phyloP scores from a whole-genome alignment of 1,140 invertebrate species.

The Leucophenga varia region DNA sequence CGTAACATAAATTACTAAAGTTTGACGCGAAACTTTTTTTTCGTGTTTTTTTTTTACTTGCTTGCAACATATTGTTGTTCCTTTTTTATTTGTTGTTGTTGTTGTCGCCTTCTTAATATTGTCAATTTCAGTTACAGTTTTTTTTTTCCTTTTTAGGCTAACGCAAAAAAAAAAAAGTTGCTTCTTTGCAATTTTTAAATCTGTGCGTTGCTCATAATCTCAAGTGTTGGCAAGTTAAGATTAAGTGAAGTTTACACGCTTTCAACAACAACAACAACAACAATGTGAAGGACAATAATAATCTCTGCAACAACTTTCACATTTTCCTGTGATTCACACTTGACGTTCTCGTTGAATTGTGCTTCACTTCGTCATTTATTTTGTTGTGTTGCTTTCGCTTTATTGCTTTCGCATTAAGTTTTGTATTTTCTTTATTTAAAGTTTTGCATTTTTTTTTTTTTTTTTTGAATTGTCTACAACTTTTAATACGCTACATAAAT shows the following conservation, averaged over 20 bases:
- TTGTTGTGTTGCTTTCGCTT: constrained; percentile 35
- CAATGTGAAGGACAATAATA: constrained; percentile 7
- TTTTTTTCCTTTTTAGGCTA: too few relatives aligned
- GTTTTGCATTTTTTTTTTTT: constrained; percentile 13
- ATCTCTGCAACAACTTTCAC: constrained; percentile 7
- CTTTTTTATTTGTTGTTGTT: constrained; percentile 12
- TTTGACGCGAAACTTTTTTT: too few relatives aligned
- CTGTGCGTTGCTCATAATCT: constrained; percentile 33
- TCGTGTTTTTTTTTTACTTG: constrained; percentile 25
- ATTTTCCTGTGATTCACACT: constrained; percentile 28
- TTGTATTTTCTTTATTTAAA: constrained; percentile 29
- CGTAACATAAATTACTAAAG: constrained; percentile 55
- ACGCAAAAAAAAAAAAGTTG: too few relatives aligned
- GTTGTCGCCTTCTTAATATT: constrained; percentile 6
- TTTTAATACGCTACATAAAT: too few relatives aligned
- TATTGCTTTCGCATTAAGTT: constrained; percentile 40
- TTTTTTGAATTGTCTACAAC: constrained; percentile 12
- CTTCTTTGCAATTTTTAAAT: constrained; percentile 42
- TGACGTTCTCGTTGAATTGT: too few relatives aligned
- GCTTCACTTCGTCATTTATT: too few relatives aligned
- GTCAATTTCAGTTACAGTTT: constrained; percentile 26
- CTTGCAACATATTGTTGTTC: constrained; percentile 24
- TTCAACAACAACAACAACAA: constrained; percentile 32
- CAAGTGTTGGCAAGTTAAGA: constrained; percentile 25
- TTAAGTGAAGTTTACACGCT: constrained; percentile 37